phyloP scores from a whole-genome alignment of 2,797 vertebrate species.

The Pyrocephalus nanus region DNA sequence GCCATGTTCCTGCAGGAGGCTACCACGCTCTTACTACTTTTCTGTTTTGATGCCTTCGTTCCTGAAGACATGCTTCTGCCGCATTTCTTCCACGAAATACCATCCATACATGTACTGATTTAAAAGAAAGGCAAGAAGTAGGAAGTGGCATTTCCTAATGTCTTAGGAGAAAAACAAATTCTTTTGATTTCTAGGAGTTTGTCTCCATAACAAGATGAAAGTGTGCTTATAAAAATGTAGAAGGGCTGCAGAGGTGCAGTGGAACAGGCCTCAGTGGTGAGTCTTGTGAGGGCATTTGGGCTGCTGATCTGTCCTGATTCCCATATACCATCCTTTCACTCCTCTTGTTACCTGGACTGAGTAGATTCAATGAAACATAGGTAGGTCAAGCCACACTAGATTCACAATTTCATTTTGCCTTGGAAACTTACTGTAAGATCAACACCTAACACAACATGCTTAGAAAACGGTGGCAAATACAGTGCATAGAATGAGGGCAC shows the following conservation, averaged over 20 bases:
- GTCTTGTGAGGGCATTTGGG: background rate
- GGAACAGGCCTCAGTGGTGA: background rate
- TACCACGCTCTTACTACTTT: background rate
- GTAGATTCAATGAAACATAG: background rate
- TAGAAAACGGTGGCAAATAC: background rate
- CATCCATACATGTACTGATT: rapidly evolving
- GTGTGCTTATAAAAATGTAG: background rate
- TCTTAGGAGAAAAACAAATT: background rate
- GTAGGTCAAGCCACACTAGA: background rate
- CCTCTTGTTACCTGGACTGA: background rate
- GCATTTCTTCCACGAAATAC: background rate
- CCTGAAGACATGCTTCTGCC: background rate
- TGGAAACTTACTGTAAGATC: background rate
- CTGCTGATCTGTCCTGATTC: background rate
- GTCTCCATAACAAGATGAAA: background rate
- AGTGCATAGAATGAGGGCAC: background rate
- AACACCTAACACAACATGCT: background rate
- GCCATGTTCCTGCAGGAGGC: background rate
- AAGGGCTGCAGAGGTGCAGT: background rate
- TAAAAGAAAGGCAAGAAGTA: background rate
- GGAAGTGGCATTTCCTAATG: background rate
- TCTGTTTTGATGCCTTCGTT: background rate
- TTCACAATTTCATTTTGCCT: background rate
- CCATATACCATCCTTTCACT: background rate
- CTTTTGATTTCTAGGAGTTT: background rate